These are phyloP conservation scores for Cirrhinus mrigala DNA, from an alignment of 2,797 vertebrate genomes.

Conservation along the genomic window DNA sequence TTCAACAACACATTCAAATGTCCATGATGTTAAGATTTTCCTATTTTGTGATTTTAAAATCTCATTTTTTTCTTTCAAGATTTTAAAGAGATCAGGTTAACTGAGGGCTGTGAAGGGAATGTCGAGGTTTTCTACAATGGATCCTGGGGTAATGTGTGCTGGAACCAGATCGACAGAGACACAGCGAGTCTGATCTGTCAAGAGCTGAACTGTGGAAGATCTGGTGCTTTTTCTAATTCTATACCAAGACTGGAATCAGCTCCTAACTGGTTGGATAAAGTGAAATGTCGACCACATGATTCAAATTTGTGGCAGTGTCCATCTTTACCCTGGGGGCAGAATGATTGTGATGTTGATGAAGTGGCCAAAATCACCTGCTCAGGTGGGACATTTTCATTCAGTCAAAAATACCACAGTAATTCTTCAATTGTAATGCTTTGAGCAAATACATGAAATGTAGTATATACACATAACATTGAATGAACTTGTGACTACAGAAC, in stretches of 20 bases:
- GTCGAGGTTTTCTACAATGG: not conserved
- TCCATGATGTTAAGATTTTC: too few relatives aligned
- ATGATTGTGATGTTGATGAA: constrained; percentile 9
- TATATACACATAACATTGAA: too few relatives aligned
- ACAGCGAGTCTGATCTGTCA: too few relatives aligned
- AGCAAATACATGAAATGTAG: too few relatives aligned
- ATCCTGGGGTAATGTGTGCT: too few relatives aligned
- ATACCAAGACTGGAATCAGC: not conserved
- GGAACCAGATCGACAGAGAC: too few relatives aligned
- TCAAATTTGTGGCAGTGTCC: constrained; percentile 45
- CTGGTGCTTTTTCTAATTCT: not conserved
- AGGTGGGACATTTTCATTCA: not conserved
- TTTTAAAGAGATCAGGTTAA: constrained; percentile 19
- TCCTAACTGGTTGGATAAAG: constrained; percentile 27
- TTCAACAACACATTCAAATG: not conserved
- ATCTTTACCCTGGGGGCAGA: constrained; percentile 42
- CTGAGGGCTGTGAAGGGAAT: constrained; percentile 42
- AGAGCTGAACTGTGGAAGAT: constrained; percentile 46
- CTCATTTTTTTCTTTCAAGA: too few relatives aligned
- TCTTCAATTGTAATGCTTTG: too few relatives aligned
- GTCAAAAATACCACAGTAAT: too few relatives aligned
- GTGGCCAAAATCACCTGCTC: constrained; percentile 27
- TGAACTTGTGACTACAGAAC: too few relatives aligned
- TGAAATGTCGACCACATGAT: constrained; percentile 34
- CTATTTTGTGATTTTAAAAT: too few relatives aligned